phyloP scores from a whole-genome alignment of 2,888 invertebrate genomes.

The Watsonalla cultraria region DNA sequence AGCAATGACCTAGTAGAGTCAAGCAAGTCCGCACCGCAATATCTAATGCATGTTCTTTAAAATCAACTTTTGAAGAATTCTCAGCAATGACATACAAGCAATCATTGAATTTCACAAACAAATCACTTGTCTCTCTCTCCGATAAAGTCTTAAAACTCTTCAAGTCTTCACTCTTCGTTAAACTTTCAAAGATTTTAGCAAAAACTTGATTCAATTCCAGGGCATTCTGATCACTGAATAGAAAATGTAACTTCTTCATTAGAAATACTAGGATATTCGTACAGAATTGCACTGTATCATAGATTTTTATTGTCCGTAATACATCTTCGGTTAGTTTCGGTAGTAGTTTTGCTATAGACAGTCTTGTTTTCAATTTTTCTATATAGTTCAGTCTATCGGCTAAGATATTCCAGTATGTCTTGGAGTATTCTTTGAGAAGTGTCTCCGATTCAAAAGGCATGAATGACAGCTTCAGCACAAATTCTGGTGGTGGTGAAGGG shows the following conservation, averaged over 20 bases:
- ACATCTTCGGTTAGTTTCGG: slow-evolving; percentile 51
- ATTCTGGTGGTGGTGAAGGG: slow-evolving; percentile 41
- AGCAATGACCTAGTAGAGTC: slow-evolving; percentile 35
- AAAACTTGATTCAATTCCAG: slow-evolving; percentile 38
- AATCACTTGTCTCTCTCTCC: slow-evolving; percentile 33
- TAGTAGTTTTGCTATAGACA: slow-evolving; percentile 43
- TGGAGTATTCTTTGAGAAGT: slow-evolving; percentile 46
- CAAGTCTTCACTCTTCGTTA: slow-evolving; percentile 37
- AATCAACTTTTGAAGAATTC: slow-evolving; percentile 39
- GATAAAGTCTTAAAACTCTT: slow-evolving; percentile 35
- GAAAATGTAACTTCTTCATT: slow-evolving; percentile 48
- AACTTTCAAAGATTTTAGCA: slow-evolving; percentile 38
- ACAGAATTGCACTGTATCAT: slow-evolving; percentile 50
- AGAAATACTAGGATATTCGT: slow-evolving; percentile 39
- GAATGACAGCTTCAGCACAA: slow-evolving; percentile 56
- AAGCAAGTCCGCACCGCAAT: slow-evolving; percentile 28
- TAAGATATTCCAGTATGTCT: slow-evolving; percentile 63
- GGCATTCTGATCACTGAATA: slow-evolving; percentile 38
- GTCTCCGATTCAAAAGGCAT: slow-evolving; percentile 55
- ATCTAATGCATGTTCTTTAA: slow-evolving; percentile 34
- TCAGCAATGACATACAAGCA: slow-evolving; percentile 53
- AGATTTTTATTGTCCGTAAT: slow-evolving; percentile 44
- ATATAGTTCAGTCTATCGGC: slow-evolving; percentile 52
- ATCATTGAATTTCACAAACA: slow-evolving; percentile 55
- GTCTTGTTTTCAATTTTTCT: slow-evolving; percentile 45